Conservation (phyloP, 2,113 vertebrate species). For the Melanerpes aurifrons region DNA sequence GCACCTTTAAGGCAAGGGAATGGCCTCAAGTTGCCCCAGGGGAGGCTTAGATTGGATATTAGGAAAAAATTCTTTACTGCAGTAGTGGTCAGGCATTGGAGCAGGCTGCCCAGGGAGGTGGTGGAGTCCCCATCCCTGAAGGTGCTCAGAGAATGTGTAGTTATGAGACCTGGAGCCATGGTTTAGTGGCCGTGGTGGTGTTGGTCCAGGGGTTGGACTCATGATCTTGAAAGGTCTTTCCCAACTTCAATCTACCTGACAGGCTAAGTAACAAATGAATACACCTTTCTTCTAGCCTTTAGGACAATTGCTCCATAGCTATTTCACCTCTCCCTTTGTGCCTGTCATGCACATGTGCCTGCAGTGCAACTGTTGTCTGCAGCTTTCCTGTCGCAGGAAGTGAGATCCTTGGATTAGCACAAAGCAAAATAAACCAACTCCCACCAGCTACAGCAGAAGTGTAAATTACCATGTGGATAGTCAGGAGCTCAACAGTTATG, state of each 20-base stretch:
- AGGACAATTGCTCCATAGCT: background rate
- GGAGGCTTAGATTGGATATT: too few species aligned
- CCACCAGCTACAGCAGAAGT: slow-evolving; percentile 17
- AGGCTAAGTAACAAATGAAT: background rate
- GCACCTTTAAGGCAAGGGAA: background rate
- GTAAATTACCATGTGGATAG: slow-evolving; percentile 44
- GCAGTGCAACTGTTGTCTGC: background rate
- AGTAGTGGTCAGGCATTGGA: background rate
- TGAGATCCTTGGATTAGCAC: slow-evolving; percentile 42
- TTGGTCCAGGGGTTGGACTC: too few species aligned
- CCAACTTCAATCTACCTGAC: background rate
- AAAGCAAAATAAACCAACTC: slow-evolving; percentile 51
- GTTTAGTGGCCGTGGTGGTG: too few species aligned
- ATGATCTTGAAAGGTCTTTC: too few species aligned
- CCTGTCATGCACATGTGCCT: background rate
- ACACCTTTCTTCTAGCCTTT: background rate
- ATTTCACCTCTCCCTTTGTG: slow-evolving; percentile 23
- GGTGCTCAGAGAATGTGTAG: too few species aligned
- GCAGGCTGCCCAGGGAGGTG: too few species aligned
- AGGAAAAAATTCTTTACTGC: too few species aligned
- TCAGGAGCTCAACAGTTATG: slow-evolving; percentile 13
- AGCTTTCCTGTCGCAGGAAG: slow-evolving; percentile 7
- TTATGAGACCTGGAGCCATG: too few species aligned
- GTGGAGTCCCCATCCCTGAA: too few species aligned
- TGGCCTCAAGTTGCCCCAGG: too few species aligned